phyloP scores from a whole-genome alignment of 2,113 vertebrate genomes.

The Tupaia tana region DNA sequence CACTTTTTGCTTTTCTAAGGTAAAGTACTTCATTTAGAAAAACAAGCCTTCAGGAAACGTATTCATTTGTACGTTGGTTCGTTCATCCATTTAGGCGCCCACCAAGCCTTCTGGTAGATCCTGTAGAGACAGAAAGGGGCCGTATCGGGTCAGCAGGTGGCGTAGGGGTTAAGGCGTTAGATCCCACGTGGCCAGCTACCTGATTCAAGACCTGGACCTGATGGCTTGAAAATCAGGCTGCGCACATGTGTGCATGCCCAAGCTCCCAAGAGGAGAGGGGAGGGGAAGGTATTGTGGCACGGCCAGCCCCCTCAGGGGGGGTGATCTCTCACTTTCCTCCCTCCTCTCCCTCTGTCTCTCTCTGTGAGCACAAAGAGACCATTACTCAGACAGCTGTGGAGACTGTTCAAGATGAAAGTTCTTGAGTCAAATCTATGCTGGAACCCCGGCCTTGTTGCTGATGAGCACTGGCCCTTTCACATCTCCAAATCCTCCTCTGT shows the following conservation, averaged over 20 bases:
- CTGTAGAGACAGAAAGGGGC: neutral
- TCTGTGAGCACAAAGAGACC: too few species aligned
- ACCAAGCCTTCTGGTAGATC: neutral
- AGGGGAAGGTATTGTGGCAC: too few species aligned
- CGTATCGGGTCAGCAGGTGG: too few species aligned
- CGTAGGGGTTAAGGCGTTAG: too few species aligned
- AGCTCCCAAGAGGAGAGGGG: too few species aligned
- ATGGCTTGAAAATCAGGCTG: too few species aligned
- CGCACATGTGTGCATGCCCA: too few species aligned
- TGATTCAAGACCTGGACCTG: too few species aligned
- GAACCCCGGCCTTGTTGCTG: neutral
- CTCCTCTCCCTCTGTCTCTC: too few species aligned
- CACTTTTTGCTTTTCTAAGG: neutral
- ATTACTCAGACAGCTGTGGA: neutral
- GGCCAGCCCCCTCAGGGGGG: too few species aligned
- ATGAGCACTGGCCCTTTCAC: neutral
- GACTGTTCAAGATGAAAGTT: neutral
- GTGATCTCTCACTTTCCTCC: too few species aligned
- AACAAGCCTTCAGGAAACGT: neutral
- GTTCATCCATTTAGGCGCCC: neutral
- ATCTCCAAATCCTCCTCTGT: neutral
- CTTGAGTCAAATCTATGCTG: neutral
- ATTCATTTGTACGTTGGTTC: neutral
- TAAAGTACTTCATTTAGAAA: conserved; percentile 6
- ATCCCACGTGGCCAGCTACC: too few species aligned